Conservation (phyloP, 1,140 invertebrate species). For the Bathynomus jamesi region DNA sequence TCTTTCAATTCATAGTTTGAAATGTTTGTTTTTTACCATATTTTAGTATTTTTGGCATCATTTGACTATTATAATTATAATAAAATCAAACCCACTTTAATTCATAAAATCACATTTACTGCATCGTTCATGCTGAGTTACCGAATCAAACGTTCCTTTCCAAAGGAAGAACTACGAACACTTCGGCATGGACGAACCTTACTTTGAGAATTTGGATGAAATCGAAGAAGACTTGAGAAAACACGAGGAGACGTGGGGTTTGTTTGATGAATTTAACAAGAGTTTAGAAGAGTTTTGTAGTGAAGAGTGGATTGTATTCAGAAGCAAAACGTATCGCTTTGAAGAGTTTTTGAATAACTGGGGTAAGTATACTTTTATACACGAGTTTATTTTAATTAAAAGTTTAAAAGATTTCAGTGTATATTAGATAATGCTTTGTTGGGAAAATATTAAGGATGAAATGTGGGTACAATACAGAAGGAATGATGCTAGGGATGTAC, state of each 20-base stretch:
- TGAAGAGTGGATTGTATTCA: constrained; percentile 77
- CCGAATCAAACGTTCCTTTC: no score
- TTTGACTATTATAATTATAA: neutral
- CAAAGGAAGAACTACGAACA: constrained; percentile 62
- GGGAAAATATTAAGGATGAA: no score
- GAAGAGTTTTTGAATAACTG: constrained; percentile 69
- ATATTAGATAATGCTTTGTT: no score
- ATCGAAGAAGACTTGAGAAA: constrained; percentile 55
- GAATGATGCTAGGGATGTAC: no score
- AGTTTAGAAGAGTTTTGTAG: constrained; percentile 58
- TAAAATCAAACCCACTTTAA: constrained; percentile 14
- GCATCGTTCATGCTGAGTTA: no score
- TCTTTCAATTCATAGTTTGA: constrained; percentile 44
- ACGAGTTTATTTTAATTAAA: no score
- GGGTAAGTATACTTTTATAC: constrained; percentile 53
- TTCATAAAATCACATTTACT: constrained; percentile 37
- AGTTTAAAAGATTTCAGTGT: no score
- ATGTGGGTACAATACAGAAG: no score
- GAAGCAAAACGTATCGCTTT: constrained; percentile 63
- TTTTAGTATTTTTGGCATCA: constrained; percentile 13
- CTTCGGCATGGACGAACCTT: constrained; percentile 63
- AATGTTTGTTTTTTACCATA: constrained; percentile 13
- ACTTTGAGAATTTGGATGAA: constrained; percentile 52
- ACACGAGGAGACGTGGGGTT: constrained; percentile 58
- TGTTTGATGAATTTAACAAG: constrained; percentile 62